Base-by-base conservation (phyloP, 2,797 vertebrate species). In the Lycodopsis pacificus region DNA sequence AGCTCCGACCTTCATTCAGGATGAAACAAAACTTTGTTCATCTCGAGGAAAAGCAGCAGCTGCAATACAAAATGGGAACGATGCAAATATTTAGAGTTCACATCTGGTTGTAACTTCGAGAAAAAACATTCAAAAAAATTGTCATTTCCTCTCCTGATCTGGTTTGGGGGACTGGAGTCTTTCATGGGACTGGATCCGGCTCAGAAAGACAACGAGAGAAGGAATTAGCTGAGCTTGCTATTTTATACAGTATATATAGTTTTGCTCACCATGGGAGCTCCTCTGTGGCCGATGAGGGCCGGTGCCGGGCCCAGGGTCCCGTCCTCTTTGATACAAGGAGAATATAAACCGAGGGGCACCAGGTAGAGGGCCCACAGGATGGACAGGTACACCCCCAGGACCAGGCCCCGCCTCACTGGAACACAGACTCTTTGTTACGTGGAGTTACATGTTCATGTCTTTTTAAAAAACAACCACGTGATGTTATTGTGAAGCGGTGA, bases 251-350 rank as follows among this genome's bases (percentile, higher is more conserved):
- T 14, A 5, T 42, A 5, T 42, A 15, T 42, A 42, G 4, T 42
- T 42, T 4, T 42, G 34, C 87, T 91, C 96, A 98, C 97, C 97
- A 96, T 98, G 20, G 97, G 97, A 0, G 97, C 96, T 76, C 98
- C 98, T 92, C 97, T 94, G 91, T 99, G 97, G 71, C 95, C 97
- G 62, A 98, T 94, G 63, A 98, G 90, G 5, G 87, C 73, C 0
- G 97, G 98, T 9, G 95, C 95, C 0, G 96, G 96, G 65, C 96
- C 96, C 81, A 98, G 93, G 0, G 93, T 91, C 49, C 95, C 94
- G 54, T 82, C 65, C 53, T 96, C 93, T 89, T 95, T 96, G 92
- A 98, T 95, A 79, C 97, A 99, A 71, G 97, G 96, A 30, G 97
- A 99, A 79, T 96, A 95, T 91, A 97, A 92, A 34, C 97, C 96